Conservation (phyloP, 2,797 vertebrate genomes). For the Oreortyx pictus region DNA sequence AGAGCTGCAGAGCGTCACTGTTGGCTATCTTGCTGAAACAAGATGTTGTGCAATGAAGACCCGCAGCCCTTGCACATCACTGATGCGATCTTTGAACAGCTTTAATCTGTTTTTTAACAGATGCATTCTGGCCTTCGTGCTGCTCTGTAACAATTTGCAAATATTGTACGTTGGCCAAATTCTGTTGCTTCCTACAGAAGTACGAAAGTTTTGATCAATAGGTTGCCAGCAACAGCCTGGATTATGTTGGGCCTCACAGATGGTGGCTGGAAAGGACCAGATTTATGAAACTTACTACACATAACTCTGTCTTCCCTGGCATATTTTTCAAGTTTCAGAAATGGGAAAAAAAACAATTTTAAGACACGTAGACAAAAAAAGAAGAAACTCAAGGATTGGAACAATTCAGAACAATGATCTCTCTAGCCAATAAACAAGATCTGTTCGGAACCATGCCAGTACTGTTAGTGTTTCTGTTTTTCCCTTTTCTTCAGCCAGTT, state of each 20-base stretch:
- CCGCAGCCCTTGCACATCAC: neutral
- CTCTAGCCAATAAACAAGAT: conserved; percentile 23
- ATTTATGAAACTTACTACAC: neutral
- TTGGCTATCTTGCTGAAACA: neutral
- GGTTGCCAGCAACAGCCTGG: neutral
- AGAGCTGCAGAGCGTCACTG: neutral
- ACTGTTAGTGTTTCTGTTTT: conserved; percentile 25
- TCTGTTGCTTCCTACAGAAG: conserved; percentile 22
- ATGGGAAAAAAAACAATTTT: neutral
- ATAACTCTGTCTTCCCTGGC: neutral
- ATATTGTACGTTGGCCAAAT: neutral
- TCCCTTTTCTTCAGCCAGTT: conserved; percentile 26
- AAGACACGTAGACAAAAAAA: neutral
- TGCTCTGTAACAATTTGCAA: neutral
- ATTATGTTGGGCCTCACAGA: neutral
- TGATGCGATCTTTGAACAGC: neutral
- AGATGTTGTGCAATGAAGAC: neutral
- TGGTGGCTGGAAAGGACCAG: neutral
- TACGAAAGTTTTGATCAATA: neutral
- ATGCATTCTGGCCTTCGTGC: neutral
- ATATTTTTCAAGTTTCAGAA: neutral
- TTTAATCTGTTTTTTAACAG: conserved; percentile 2
- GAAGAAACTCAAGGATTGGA: neutral
- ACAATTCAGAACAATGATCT: neutral
- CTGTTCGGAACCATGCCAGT: conserved; percentile 35